Base-by-base conservation (phyloP, 1,140 invertebrate genomes). In the Drosophila elegans region DNA sequence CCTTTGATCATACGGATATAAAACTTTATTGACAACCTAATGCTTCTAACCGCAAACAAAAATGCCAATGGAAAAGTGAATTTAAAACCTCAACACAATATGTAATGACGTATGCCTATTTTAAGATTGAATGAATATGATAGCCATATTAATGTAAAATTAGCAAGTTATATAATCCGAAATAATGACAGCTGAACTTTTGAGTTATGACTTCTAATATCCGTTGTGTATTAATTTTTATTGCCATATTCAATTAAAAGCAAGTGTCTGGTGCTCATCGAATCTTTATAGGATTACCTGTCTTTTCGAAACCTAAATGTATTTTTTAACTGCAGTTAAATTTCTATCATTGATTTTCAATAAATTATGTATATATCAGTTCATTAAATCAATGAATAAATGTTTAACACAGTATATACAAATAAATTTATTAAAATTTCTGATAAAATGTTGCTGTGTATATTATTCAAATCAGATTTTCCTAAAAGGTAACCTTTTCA, bases 1-100 rank as follows among this genome's bases (percentile, higher is more conserved):
- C 38, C 46, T 34, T 44, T 27, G 45, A 57, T 57, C 25, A 48
- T 13, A 7, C 9, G 39, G 61, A 12, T 21, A 13, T 16, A 36
- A 38, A 51, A 13, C 10, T 49, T 21, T 59, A 72, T 54, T 39
- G 27, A 55, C 36, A 34, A 56, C n/a, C 16, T 13, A 45, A 39
- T 27, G 48, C 13, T n/a, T 34, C 27, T 53, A 73, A 61, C 69
- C 68, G 32, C 69, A 73, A 72, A 60, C 51, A 46, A 69, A 56
- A 16, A 32, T 42, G 68, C 27, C 36, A 38, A 62, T 60, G 41
- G 38, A 52, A 21, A 44, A 4, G 44, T 25, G 39, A 63, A 54
- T 63, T 54, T 21, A 16, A 21, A 45, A 54, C 38, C 46, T 12
- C 27, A 13, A 32, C 13, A 16, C 39, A 5, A 42, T 42, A 29